phyloP scores from a whole-genome alignment of 2,113 vertebrate species.

The Callocephalon fimbriatum region DNA sequence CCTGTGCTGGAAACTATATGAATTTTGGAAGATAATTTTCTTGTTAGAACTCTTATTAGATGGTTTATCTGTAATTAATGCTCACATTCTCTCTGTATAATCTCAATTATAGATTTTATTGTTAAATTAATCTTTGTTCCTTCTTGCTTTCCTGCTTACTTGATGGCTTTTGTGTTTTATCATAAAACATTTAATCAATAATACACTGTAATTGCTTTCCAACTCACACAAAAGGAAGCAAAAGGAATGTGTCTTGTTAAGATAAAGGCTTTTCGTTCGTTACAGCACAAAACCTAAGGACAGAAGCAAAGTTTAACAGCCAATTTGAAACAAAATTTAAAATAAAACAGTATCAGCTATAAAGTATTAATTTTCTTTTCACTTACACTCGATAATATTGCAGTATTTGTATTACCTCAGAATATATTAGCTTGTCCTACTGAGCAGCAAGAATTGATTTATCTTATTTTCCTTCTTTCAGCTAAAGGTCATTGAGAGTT shows the following conservation, averaged over 20 bases:
- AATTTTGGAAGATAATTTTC: slow-evolving; percentile 52
- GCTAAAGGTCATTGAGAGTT: background rate
- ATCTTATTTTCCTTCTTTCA: slow-evolving; percentile 29
- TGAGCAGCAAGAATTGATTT: slow-evolving; percentile 26
- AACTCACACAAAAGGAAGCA: slow-evolving; percentile 13
- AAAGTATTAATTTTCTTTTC: slow-evolving; percentile 21
- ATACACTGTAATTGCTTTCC: slow-evolving; percentile 54
- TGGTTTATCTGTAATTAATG: slow-evolving; percentile 63
- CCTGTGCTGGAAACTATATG: slow-evolving; percentile 23
- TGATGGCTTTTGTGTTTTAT: slow-evolving; percentile 36
- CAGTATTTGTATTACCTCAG: background rate
- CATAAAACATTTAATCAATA: slow-evolving; percentile 53
- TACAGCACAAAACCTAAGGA: background rate
- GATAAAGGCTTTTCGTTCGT: slow-evolving; percentile 3
- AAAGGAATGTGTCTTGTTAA: slow-evolving; percentile 7
- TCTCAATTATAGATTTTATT: slow-evolving; percentile 63
- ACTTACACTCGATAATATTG: background rate
- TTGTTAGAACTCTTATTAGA: slow-evolving; percentile 52
- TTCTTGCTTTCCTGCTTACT: slow-evolving; percentile 44
- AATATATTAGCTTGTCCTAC: background rate
- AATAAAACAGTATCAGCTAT: background rate
- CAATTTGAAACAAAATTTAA: slow-evolving; percentile 4
- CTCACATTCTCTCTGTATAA: slow-evolving; percentile 60
- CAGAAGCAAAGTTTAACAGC: background rate
- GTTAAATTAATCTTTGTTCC: slow-evolving; percentile 52